Evolutionary conservation across 1,140 invertebrate genomes (phyloP), one percentile per base, ranked within the genome.

Genomic region (Saxidomus purpurata): DNA sequence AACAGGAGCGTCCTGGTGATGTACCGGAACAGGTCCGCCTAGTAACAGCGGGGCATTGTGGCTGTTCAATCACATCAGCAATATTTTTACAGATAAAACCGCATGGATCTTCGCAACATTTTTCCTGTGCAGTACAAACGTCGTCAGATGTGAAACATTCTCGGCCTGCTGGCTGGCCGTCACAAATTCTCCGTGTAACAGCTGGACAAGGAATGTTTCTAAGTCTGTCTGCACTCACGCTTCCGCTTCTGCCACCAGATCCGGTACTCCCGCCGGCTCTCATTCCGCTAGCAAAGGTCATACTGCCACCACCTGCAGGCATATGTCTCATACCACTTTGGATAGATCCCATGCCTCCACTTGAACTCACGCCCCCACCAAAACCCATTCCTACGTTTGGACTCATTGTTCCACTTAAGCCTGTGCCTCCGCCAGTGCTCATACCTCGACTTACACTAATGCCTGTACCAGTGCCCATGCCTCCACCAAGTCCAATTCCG

Each of bases 101-200:
- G 22, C 67, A 71, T 38, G 67, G 67, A 40, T 71, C 34, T 71
- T n/a, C 22, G 22, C 67, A 71, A 71, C 67, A 71, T 38, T 40
- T 71, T 40, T 71, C 67, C 8, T 71, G 13, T 0, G 6, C 1
- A 71, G 34, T 3, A 38, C 67, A 71, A 13, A 71, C 67, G 4
- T 17, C 34, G 28, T 71, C 67, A n/a, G 67, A 71, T 38, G 17
- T 38, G 22, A 38, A 71, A 19, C 67, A 71, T 0, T 22, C 15
- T 36, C 34, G 1, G 36, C 31, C 34, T 19, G 34, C 25, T 71
- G 15, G 13, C 9, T 9, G 0, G 9, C 25, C 67, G 15, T 71
- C 67, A 71, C 67, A 71, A 1, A 28, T 22, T 19, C 19, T 36
- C 0, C 6, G 0, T 19, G 67, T 71, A 31, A 71, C 36, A 19